These are phyloP conservation scores for Nemurella pictetii DNA, from an alignment of 2,888 invertebrate genomes.

Conservation along the genomic window DNA sequence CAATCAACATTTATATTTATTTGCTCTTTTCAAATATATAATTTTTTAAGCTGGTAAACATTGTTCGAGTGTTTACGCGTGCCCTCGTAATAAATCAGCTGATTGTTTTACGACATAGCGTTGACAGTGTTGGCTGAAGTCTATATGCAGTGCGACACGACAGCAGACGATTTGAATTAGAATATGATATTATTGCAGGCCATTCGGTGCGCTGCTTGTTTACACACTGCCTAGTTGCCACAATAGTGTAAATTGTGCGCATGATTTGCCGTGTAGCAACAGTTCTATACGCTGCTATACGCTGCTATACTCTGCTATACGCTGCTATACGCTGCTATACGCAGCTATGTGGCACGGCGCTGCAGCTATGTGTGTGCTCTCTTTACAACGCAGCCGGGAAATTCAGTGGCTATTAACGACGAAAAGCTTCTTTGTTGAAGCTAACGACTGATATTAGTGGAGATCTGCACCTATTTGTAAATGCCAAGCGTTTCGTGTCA, in stretches of 20 bases:
- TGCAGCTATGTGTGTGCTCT: neutral
- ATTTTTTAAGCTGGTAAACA: neutral
- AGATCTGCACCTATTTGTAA: no score
- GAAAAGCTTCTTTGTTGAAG: constrained; percentile 11
- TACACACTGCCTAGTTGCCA: constrained; percentile 10
- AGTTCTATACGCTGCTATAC: neutral
- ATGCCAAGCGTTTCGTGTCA: no score
- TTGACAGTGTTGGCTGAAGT: constrained; percentile 19
- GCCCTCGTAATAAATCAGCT: constrained; percentile 14
- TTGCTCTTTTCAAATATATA: constrained; percentile 2
- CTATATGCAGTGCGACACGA: constrained; percentile 6
- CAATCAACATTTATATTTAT: constrained; percentile 25
- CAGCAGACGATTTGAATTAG: constrained; percentile 2
- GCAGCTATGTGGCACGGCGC: neutral
- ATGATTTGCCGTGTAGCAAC: no score
- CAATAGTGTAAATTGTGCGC: constrained; percentile 26
- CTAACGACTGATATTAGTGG: neutral
- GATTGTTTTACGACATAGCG: neutral
- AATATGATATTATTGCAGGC: constrained; percentile 26
- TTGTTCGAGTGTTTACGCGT: constrained; percentile 20
- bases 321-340: neutral
- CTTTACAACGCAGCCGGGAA: neutral
- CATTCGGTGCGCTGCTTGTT: constrained; percentile 18
- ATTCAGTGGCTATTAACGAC: constrained; percentile 19
- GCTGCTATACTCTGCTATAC: neutral